A percentile compares a stretch with the other conserved stretches of the same genome.
Conservation (phyloP, 2,113 vertebrate genomes). For the Stegostoma tigrinum region DNA sequence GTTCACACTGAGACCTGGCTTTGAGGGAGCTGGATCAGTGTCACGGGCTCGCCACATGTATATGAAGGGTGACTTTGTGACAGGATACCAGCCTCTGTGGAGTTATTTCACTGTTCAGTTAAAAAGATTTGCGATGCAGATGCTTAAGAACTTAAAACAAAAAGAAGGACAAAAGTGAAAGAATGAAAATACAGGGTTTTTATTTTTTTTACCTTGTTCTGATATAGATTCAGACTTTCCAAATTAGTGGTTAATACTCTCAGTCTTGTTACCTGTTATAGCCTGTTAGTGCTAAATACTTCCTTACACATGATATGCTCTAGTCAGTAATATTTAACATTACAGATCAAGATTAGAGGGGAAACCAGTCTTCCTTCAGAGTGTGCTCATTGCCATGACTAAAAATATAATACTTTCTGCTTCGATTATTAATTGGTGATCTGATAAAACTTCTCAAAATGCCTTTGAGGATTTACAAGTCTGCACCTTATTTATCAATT, state of each 20-base stretch:
- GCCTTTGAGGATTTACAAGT: neutral
- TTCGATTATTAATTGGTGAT: neutral
- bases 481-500: neutral
- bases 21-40: too few relatives aligned
- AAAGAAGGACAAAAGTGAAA: neutral
- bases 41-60: too few relatives aligned
- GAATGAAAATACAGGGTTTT: neutral
- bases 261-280: neutral
- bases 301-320: neutral
- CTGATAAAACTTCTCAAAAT: neutral
- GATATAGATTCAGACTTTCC: neutral
- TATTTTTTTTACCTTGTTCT: neutral
- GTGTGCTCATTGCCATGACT: neutral
- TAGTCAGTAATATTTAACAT: neutral
- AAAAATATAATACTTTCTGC: neutral
- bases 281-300: neutral
- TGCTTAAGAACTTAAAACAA: neutral
- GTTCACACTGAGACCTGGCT: too few relatives aligned
- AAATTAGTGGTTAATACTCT: neutral
- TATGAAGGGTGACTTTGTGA: too few relatives aligned
- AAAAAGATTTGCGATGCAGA: neutral
- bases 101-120: too few relatives aligned
- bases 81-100: too few relatives aligned
- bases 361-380: neutral
- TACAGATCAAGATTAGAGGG: too few relatives aligned